A percentile compares a stretch with the other conserved stretches of the same genome.
Evolutionary conservation across 1,140 invertebrate species (phyloP).

Genomic region (Euborellia annulipes): DNA sequence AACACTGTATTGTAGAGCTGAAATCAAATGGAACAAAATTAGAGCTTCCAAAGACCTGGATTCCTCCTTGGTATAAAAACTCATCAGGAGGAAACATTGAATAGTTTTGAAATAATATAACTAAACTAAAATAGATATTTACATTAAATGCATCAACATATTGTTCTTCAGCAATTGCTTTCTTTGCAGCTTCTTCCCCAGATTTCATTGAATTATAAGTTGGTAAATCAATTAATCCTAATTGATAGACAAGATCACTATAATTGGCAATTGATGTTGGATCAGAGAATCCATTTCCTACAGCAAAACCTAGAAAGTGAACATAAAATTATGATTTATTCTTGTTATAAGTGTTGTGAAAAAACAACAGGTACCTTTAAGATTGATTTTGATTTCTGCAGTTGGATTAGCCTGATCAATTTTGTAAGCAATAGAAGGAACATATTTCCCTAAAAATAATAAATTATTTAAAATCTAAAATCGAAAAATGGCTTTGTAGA

Average conservation of each 20-base stretch:
- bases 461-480: too few relatives aligned
- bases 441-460: neutral
- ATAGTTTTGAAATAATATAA: too few relatives aligned
- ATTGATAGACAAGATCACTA: constrained; percentile 9
- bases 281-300: constrained; percentile 12
- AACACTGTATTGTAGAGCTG: too few relatives aligned
- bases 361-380: neutral
- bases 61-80: too few relatives aligned
- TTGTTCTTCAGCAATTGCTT: neutral
- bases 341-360: too few relatives aligned
- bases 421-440: too few relatives aligned
- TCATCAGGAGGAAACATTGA: too few relatives aligned
- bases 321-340: neutral
- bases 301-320: constrained; percentile 8
- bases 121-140: too few relatives aligned
- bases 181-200: neutral
- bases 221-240: constrained; percentile 20
- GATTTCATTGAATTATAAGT: neutral
- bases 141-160: neutral
- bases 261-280: constrained; percentile 10
- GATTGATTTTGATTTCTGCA: constrained; percentile 1
- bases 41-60: too few relatives aligned
- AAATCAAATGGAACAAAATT: too few relatives aligned
- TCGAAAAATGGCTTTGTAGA: too few relatives aligned
- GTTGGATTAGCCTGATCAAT: neutral